Conservation (phyloP, 2,113 vertebrate genomes). For the Leiothrix lutea region DNA sequence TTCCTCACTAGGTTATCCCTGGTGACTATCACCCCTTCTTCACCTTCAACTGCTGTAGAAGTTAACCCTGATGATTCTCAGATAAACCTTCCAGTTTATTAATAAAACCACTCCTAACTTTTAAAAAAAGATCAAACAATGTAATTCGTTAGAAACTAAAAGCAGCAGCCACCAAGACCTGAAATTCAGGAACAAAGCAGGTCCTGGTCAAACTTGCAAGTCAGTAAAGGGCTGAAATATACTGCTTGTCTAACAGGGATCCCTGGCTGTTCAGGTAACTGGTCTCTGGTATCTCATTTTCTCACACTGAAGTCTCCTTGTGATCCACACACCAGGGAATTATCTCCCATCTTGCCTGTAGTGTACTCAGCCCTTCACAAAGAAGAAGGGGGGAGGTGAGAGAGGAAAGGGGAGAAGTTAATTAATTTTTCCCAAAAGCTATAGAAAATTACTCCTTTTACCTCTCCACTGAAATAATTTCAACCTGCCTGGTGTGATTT, state of each 20-base stretch:
- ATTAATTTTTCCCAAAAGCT: not conserved
- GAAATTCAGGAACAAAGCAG: not conserved
- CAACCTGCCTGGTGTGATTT: not conserved
- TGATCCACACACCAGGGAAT: not conserved
- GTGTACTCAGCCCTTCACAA: not conserved
- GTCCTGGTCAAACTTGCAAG: not conserved
- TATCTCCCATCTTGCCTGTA: not conserved
- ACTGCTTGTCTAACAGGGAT: not conserved
- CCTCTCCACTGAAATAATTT: not conserved
- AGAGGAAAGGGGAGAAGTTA: not conserved
- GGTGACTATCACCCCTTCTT: not conserved
- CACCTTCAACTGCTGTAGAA: not conserved
- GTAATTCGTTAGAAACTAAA: not conserved
- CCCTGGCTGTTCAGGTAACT: not conserved
- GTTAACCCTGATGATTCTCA: not conserved
- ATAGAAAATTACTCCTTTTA: not conserved
- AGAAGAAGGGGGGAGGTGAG: fast-evolving
- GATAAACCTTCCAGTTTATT: not conserved
- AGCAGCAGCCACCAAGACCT: not conserved
- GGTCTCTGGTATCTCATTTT: not conserved
- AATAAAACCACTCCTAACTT: not conserved
- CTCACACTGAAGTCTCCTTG: not conserved
- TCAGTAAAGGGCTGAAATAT: not conserved
- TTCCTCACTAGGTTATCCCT: not conserved
- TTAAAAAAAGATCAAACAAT: not conserved